Percentiles rank a stretch among this genome's conserved stretches.
Evolutionary conservation across 2,888 invertebrate species (phyloP).

Genomic region (Drosophila merina): DNA sequence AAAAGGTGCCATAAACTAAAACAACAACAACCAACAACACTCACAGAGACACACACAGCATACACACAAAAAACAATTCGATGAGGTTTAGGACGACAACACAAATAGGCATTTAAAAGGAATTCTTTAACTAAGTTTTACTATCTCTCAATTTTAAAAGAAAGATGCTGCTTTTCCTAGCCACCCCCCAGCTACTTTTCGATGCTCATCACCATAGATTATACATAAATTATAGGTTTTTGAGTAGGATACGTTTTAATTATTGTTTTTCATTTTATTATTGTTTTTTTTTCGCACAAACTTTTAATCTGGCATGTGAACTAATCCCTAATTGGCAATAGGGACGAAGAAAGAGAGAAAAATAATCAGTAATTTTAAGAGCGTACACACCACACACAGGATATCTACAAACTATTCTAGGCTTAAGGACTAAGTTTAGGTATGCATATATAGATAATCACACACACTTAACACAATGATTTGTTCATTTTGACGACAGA

Average conservation of each 20-base stretch:
- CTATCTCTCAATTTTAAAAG: constrained; percentile 34
- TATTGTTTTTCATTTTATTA: constrained; percentile 19
- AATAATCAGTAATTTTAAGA: constrained; percentile 60
- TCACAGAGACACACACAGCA: constrained; percentile 62
- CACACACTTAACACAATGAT: constrained; percentile 24
- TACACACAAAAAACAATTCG: constrained; percentile 57
- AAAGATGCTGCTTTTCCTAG: constrained; percentile 29
- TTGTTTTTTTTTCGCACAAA: constrained; percentile 57
- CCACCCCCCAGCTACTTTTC: constrained; percentile 14
- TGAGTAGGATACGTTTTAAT: constrained; percentile 14
- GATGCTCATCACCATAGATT: constrained; percentile 53
- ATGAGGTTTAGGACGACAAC: constrained; percentile 64
- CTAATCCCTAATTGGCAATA: constrained; percentile 58
- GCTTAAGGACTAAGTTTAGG: constrained; percentile 43
- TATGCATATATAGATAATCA: constrained; percentile 42
- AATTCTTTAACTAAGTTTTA: constrained; percentile 23
- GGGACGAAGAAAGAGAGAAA: constrained; percentile 11
- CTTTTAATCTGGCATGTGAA: constrained; percentile 26
- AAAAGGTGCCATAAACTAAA: constrained; percentile 72
- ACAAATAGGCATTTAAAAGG: constrained; percentile 70
- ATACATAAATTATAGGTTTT: constrained; percentile 15
- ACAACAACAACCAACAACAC: constrained; percentile 47
- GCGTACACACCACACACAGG: constrained; percentile 40
- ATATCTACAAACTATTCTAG: constrained; percentile 47
- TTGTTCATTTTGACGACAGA: constrained; percentile 8